These are phyloP conservation scores for Lasius platythorax DNA, from an alignment of 2,888 invertebrate genomes.

Conservation along the genomic window DNA sequence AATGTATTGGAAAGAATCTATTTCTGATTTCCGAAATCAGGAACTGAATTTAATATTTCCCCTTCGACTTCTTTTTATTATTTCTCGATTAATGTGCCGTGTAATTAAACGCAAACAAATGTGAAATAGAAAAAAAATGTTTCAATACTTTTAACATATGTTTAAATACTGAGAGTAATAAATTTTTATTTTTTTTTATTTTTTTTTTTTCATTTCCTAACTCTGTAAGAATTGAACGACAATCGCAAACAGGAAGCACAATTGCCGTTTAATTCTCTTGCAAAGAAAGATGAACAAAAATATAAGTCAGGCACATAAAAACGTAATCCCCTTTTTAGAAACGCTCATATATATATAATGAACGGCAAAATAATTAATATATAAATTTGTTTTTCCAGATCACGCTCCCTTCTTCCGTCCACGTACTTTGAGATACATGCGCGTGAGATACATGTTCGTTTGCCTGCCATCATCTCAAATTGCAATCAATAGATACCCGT, in stretches of 20 bases:
- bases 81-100: not conserved
- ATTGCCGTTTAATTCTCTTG: not conserved
- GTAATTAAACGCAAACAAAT: not conserved
- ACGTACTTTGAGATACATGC: slow-evolving; percentile 56
- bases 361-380: not conserved
- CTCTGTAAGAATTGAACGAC: not conserved
- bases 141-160: not conserved
- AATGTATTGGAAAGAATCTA: not conserved
- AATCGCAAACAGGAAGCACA: not conserved
- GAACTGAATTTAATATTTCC: not conserved
- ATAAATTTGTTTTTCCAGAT: not conserved
- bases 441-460: slow-evolving; percentile 36
- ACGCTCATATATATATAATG: not conserved
- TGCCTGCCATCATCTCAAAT: slow-evolving; percentile 72
- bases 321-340: not conserved
- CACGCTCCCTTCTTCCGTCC: not conserved
- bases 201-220: not conserved
- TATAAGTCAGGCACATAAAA: not conserved
- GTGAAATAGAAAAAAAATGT: not conserved
- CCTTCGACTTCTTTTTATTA: not conserved
- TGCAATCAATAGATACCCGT: slow-evolving; percentile 82
- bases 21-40: not conserved
- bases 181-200: too few relatives aligned
- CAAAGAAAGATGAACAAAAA: not conserved
- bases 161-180: not conserved